Base-by-base conservation (phyloP, 2,888 invertebrate species). In the Eupithecia exiguata region DNA sequence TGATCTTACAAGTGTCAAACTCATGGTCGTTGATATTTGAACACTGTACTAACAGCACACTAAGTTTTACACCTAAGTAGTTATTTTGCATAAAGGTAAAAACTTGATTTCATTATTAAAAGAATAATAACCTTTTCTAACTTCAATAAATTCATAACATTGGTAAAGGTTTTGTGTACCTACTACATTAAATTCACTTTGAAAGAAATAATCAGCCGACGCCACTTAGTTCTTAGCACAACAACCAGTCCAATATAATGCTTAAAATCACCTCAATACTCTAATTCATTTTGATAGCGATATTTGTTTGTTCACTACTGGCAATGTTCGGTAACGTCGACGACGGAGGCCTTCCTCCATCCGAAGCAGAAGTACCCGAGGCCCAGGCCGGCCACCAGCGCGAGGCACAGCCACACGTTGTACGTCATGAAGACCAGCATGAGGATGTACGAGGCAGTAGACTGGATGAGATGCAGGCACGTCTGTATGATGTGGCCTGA, bases 351-450 rank as follows among this genome's bases (percentile, higher is more conserved):
- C 93, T 98, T 98, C 88, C 97, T 97, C 98, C 99, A 99, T 70
- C 98, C 99, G 89, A 99, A 99, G 79, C 98, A 95, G 93, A 99
- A 99, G 93, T 99, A 99, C 9, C 99, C 99, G 30, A 97, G 95
- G 0, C 97, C 98, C n/a, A 98, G 97, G 1, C 99, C 99, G 1
- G 97, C 87, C 1, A 98, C 96, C 12, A 99, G 97, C 2, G 98
- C 98, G 63, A 98, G 82, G 88, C 98, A 98, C 71, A 99, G 96
- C 97, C 98, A 99, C 58, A 97, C 96, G 90, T 99, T 99, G 96
- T 98, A 99, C 0, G 99, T 99, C 99, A 99, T 99, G 94, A 99
- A 99, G 83, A 99, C 97, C 92, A 99, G 92, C 99, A 99, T 99
- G 46, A 99, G 96, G 84, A 98, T 96, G 93, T 99, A 99, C 73